Evolutionary conservation across 2,888 invertebrate species (phyloP).

Genomic region (Deroplatys truncata): DNA sequence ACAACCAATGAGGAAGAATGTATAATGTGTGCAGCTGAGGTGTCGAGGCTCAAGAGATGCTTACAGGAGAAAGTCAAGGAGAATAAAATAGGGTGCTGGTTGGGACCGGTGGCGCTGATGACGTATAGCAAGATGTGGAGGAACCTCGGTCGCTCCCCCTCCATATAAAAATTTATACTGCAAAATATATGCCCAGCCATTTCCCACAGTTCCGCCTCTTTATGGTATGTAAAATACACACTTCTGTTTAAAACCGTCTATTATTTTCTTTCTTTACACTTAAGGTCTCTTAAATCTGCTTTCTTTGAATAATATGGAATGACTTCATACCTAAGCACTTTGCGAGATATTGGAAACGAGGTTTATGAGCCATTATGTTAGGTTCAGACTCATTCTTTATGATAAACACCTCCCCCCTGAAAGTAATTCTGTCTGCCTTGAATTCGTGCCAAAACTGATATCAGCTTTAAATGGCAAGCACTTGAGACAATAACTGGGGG

Average conservation of each 20-base stretch:
- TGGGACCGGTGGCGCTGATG: too few relatives aligned
- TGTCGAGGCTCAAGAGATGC: too few relatives aligned
- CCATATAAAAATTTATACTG: too few relatives aligned
- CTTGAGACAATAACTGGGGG: neutral
- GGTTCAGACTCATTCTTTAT: neutral
- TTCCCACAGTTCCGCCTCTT: neutral
- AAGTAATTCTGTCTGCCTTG: neutral
- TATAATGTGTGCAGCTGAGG: too few relatives aligned
- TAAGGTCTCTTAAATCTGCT: neutral
- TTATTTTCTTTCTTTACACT: neutral
- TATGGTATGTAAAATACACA: neutral
- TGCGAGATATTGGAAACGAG: neutral
- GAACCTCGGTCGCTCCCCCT: too few relatives aligned
- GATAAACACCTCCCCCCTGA: neutral
- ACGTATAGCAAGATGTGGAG: too few relatives aligned
- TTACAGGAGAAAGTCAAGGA: too few relatives aligned
- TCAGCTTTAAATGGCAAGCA: neutral
- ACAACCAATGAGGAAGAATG: too few relatives aligned
- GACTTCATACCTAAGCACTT: neutral
- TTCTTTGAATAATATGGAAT: neutral
- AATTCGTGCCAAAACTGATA: neutral
- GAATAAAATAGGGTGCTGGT: too few relatives aligned
- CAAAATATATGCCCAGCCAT: neutral
- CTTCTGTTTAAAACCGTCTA: neutral
- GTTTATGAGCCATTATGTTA: neutral